These are phyloP conservation scores for Tauraco hartlaubi DNA, from an alignment of 2,797 vertebrate species.

Conservation along the genomic window DNA sequence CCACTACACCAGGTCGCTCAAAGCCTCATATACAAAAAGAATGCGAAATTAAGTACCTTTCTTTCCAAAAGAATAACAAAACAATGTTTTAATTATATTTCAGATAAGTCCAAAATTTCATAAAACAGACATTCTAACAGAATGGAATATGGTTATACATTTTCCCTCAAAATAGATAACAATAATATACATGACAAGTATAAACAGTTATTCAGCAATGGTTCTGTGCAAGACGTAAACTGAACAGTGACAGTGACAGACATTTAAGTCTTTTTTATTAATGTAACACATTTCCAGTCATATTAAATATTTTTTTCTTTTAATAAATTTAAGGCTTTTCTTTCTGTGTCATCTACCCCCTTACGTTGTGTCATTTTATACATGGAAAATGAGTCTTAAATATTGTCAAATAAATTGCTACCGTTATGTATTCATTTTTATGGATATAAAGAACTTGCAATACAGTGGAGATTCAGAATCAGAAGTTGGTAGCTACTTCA, in stretches of 20 bases:
- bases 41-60: neutral
- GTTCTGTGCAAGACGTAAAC: neutral
- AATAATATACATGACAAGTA: neutral
- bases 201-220: neutral
- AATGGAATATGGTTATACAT: neutral
- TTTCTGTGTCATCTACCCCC: neutral
- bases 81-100: neutral
- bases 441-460: neutral
- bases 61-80: neutral
- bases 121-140: neutral
- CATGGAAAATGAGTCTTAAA: neutral
- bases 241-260: neutral
- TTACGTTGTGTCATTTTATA: neutral
- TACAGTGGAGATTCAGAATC: neutral
- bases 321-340: neutral
- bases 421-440: neutral
- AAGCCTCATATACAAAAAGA: neutral
- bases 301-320: neutral
- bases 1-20: too few relatives aligned
- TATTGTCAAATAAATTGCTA: neutral
- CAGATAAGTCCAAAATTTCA: neutral
- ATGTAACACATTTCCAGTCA: neutral
- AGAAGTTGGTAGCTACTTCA: neutral
- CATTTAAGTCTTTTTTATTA: neutral
- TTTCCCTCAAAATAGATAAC: neutral